Percentiles rank a stretch among this genome's conserved stretches.
Evolutionary conservation across 2,797 vertebrate species (phyloP).

Genomic region (Prionace glauca): DNA sequence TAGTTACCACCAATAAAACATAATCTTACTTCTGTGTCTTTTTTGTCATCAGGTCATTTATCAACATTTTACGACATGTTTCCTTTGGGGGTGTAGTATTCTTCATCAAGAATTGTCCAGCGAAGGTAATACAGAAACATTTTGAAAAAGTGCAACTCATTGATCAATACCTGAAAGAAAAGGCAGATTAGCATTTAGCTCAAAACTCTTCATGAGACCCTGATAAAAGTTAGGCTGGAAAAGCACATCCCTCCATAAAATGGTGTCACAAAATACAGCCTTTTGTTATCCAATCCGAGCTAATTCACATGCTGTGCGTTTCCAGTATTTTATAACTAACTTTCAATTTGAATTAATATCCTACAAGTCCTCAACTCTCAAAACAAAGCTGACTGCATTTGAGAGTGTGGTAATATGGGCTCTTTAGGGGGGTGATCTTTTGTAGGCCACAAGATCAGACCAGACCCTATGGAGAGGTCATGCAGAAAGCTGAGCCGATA

Average conservation of each 20-base stretch:
- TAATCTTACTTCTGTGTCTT: not conserved
- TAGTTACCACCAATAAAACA: not conserved
- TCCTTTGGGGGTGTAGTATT: not conserved
- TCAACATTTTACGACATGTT: not conserved
- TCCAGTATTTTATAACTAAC: not conserved
- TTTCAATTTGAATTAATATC: not conserved
- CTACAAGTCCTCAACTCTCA: not conserved
- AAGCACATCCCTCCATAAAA: not conserved
- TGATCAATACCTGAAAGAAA: not conserved
- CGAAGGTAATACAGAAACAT: no score
- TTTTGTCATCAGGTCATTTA: not conserved
- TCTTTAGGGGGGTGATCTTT: no score
- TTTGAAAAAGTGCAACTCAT: no score
- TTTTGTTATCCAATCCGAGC: not conserved
- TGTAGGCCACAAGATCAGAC: no score
- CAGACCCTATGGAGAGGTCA: no score
- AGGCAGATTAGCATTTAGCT: not conserved
- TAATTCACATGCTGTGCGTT: not conserved
- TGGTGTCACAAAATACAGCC: not conserved
- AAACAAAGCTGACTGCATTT: not conserved
- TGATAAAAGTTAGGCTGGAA: not conserved
- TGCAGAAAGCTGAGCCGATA: no score
- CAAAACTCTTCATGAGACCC: not conserved
- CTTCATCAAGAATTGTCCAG: not conserved
- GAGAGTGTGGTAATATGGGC: no score